Percentiles rank a stretch among this genome's conserved stretches.
Conservation (phyloP, 2,888 invertebrate species). For the Coremacera marginata region DNA sequence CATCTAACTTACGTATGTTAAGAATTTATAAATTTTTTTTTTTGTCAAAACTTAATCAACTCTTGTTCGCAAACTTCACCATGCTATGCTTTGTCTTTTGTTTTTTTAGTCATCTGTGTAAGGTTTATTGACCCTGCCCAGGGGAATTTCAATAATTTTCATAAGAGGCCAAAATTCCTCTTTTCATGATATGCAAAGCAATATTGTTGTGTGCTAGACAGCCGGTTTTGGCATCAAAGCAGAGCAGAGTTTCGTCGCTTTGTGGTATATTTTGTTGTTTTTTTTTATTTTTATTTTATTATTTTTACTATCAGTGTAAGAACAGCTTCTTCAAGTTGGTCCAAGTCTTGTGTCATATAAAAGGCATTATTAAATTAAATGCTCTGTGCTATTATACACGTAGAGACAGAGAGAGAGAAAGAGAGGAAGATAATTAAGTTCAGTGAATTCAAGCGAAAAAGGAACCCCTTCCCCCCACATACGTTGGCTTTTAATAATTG, state of each 20-base stretch:
- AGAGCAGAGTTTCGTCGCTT: too few relatives aligned
- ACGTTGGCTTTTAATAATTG: too few relatives aligned
- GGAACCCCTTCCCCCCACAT: too few relatives aligned
- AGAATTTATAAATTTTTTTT: not conserved
- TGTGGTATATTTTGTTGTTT: not conserved
- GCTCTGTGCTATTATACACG: too few relatives aligned
- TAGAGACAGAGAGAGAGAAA: too few relatives aligned
- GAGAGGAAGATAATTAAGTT: too few relatives aligned
- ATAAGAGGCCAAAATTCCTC: not conserved
- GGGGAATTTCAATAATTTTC: constrained; percentile 3
- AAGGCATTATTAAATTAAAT: too few relatives aligned
- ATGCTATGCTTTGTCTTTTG: not conserved
- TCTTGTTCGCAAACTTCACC: not conserved
- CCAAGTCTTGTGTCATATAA: too few relatives aligned
- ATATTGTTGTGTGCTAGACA: not conserved
- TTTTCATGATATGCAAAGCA: not conserved
- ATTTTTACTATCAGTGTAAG: too few relatives aligned
- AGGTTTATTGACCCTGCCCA: constrained; percentile 41
- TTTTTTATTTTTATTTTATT: too few relatives aligned
- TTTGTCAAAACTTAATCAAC: not conserved
- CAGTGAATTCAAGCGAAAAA: too few relatives aligned
- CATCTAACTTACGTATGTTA: not conserved
- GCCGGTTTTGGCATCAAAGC: not conserved
- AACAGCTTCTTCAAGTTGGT: too few relatives aligned
- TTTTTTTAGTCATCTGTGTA: constrained; percentile 15